Percentiles rank a stretch among this genome's conserved stretches.
These are phyloP conservation scores for Neomorphus geoffroyi DNA, from an alignment of 2,797 vertebrate genomes.

Conservation along the genomic window DNA sequence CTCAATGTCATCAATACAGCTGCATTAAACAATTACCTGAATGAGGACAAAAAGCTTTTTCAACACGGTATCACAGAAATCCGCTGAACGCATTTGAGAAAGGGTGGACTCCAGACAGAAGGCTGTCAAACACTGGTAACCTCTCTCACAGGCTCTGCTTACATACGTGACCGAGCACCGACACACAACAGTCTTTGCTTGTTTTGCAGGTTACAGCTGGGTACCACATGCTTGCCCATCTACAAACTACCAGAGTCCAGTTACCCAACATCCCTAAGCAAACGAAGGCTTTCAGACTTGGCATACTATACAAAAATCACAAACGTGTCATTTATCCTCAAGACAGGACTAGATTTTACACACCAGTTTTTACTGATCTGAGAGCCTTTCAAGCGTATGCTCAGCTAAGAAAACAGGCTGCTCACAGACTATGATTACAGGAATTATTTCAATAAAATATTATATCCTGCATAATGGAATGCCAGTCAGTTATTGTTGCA, in stretches of 20 bases:
- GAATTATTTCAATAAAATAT: neutral
- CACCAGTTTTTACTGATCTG: neutral
- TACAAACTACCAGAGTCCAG: neutral
- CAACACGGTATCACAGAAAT: neutral
- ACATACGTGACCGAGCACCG: fast-evolving
- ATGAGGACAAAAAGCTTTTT: slow-evolving; percentile 3
- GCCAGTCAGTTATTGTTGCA: neutral
- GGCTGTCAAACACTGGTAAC: neutral
- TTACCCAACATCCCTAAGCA: neutral
- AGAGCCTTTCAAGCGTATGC: neutral
- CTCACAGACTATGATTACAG: neutral
- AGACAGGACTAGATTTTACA: neutral
- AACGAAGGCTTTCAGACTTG: neutral
- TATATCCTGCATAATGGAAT: neutral
- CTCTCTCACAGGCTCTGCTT: neutral
- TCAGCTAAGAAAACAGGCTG: neutral
- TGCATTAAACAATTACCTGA: neutral
- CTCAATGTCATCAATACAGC: neutral
- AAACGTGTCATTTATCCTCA: fast-evolving
- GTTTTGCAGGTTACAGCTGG: neutral
- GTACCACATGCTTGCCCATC: neutral
- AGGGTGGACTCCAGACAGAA: neutral
- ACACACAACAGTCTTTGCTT: fast-evolving
- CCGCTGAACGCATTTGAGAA: neutral
- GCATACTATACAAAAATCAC: neutral